phyloP scores from a whole-genome alignment of 2,113 vertebrate species.

The Gallinago jamesoni region DNA sequence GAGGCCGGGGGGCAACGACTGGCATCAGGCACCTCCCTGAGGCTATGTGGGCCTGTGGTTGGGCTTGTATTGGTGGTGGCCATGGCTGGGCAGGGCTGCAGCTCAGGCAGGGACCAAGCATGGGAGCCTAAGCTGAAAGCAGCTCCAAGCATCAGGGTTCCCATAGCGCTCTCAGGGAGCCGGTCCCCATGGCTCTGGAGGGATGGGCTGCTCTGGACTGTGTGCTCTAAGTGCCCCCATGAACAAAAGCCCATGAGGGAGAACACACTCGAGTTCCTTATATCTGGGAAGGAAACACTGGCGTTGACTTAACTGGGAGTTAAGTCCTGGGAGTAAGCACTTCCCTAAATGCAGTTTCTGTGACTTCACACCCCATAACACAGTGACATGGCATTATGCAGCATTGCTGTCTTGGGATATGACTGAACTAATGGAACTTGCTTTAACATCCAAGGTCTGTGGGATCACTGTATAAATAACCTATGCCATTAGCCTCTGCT shows the following conservation, averaged over 20 bases:
- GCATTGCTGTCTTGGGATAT: not conserved
- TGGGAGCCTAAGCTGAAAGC: rapidly evolving
- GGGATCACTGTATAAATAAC: not conserved
- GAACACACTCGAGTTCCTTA: rapidly evolving
- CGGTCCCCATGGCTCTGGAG: no score
- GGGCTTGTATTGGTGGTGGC: no score
- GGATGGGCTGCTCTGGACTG: no score
- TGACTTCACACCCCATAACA: not conserved
- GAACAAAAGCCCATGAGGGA: not conserved
- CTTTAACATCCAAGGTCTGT: not conserved
- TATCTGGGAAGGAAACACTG: not conserved
- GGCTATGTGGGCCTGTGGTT: not conserved
- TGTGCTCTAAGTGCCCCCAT: no score
- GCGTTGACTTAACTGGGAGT: not conserved
- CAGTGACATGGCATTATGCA: not conserved
- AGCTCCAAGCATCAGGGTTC: not conserved
- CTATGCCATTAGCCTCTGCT: not conserved
- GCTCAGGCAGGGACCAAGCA: not conserved
- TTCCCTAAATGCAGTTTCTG: not conserved
- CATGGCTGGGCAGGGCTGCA: no score
- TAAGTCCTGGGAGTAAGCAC: not conserved
- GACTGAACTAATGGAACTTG: not conserved
- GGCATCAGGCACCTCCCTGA: no score
- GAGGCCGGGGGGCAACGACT: not conserved
- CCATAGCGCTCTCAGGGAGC: rapidly evolving